phyloP scores from a whole-genome alignment of 1,140 invertebrate species.

The Magallana ariakensis region DNA sequence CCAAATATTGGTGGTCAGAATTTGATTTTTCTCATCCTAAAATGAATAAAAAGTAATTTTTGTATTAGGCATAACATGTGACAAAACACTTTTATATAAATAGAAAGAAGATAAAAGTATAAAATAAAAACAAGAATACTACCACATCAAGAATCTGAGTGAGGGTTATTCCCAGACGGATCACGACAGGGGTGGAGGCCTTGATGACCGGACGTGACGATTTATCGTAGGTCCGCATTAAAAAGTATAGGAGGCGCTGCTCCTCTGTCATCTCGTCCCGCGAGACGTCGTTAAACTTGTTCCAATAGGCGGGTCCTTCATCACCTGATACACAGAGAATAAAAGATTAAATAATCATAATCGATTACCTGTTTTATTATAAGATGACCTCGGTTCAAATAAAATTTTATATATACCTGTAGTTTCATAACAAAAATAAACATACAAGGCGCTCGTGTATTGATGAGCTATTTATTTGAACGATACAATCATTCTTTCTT shows the following conservation, averaged over 20 bases:
- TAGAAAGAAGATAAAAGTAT: neutral
- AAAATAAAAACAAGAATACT: too few relatives aligned
- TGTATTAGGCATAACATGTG: neutral
- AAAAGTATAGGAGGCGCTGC: constrained; percentile 79
- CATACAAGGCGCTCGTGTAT: too few relatives aligned
- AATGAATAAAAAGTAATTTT: constrained; percentile 43
- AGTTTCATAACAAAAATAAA: too few relatives aligned
- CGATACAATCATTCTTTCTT: too few relatives aligned
- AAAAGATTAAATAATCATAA: too few relatives aligned
- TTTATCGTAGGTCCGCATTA: constrained; percentile 82
- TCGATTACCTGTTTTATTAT: too few relatives aligned
- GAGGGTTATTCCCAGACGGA: constrained; percentile 83
- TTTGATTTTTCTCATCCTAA: constrained; percentile 85
- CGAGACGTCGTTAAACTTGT: constrained; percentile 41
- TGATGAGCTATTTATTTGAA: too few relatives aligned
- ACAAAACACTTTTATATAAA: neutral
- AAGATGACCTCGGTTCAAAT: too few relatives aligned
- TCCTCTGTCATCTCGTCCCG: constrained; percentile 71
- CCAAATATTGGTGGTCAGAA: constrained; percentile 84
- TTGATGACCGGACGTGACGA: constrained; percentile 83
- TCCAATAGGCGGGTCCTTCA: constrained; percentile 38
- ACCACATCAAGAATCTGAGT: constrained; percentile 82
- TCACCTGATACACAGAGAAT: neutral
- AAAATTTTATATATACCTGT: too few relatives aligned
- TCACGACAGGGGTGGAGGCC: constrained; percentile 81